These are phyloP conservation scores for Myopa testacea DNA, from an alignment of 2,888 invertebrate species.

Conservation along the genomic window DNA sequence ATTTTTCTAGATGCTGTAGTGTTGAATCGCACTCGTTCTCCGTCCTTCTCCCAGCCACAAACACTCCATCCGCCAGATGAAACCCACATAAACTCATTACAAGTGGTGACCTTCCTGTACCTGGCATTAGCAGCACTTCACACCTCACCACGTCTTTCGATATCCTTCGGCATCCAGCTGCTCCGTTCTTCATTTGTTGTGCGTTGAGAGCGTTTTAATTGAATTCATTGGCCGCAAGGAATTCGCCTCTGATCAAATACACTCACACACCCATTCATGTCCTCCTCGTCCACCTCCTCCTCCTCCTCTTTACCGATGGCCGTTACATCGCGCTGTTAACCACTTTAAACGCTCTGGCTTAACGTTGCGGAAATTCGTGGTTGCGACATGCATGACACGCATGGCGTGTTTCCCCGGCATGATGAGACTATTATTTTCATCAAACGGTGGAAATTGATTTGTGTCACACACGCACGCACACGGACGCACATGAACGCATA, in stretches of 20 bases:
- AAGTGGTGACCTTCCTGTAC: not conserved
- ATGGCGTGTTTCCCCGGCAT: not conserved
- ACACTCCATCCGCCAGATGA: too few relatives aligned
- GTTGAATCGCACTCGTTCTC: too few relatives aligned
- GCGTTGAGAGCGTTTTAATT: not conserved
- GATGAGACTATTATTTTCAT: not conserved
- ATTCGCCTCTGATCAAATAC: not conserved
- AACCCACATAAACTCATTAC: not conserved
- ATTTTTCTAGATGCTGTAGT: too few relatives aligned
- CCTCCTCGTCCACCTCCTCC: not conserved
- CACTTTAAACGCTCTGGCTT: not conserved
- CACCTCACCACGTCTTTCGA: not conserved
- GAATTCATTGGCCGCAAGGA: conserved; percentile 2
- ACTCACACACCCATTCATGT: not conserved
- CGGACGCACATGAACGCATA: not conserved
- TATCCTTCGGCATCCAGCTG: not conserved
- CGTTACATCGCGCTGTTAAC: not conserved
- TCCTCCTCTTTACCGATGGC: not conserved
- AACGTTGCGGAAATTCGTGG: conserved; percentile 1
- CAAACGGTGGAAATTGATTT: conserved; percentile 17
- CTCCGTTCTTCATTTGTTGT: not conserved
- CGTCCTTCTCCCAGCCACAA: too few relatives aligned
- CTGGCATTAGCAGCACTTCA: not conserved
- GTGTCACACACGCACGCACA: not conserved
- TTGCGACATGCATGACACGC: conserved; percentile 1